Conservation (phyloP, 2,797 vertebrate genomes). For the Poecilia picta region DNA sequence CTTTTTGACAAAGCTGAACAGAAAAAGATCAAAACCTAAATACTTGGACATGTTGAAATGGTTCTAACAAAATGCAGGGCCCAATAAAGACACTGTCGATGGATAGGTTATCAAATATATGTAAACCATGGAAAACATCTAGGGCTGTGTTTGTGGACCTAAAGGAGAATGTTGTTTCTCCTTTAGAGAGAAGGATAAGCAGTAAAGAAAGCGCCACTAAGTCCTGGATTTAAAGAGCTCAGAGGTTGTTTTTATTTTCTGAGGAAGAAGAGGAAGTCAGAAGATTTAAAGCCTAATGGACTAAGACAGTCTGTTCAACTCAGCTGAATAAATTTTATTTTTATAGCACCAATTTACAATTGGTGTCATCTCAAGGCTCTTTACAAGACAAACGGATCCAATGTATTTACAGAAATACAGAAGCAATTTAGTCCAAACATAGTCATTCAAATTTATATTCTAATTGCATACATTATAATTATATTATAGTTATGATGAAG, state of each 20-base stretch:
- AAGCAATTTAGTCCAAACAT: neutral
- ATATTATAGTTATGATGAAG: neutral
- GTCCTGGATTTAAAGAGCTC: constrained; percentile 76
- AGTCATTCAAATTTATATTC: neutral
- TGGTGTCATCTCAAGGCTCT: neutral
- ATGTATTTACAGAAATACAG: neutral
- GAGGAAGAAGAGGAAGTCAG: constrained; percentile 84
- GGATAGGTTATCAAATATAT: constrained; percentile 20
- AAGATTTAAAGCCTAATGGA: constrained; percentile 56
- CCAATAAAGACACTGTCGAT: constrained; percentile 18
- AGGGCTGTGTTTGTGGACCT: constrained; percentile 89
- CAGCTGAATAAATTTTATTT: neutral
- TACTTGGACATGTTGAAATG: neutral
- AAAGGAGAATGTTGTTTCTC: constrained; percentile 85
- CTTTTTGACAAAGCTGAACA: neutral
- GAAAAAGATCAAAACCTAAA: neutral
- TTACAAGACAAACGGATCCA: neutral
- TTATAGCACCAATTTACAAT: neutral
- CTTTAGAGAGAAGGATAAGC: too few species aligned
- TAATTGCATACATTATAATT: neutral
- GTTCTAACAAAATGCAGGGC: neutral
- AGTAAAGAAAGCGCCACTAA: constrained; percentile 85
- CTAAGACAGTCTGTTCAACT: constrained; percentile 5
- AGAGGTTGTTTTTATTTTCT: constrained; percentile 89
- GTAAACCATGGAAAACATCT: constrained; percentile 90